These are phyloP conservation scores for Leucoraja ocellata DNA, from an alignment of 2,797 vertebrate species.

Conservation along the genomic window DNA sequence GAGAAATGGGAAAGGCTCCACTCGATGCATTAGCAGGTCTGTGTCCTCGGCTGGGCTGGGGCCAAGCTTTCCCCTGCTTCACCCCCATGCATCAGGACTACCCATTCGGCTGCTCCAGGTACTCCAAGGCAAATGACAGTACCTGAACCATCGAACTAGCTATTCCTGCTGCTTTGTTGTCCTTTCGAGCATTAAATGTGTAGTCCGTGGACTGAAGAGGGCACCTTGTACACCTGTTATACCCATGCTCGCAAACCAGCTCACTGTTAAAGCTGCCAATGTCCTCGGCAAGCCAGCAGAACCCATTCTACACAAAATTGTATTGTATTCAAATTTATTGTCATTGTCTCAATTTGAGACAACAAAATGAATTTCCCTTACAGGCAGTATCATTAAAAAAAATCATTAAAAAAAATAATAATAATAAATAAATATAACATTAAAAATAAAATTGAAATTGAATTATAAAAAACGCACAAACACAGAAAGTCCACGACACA, in stretches of 20 bases:
- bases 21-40: constrained; percentile 9
- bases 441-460: too few relatives aligned
- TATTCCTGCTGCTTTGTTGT: constrained; percentile 47
- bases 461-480: too few relatives aligned
- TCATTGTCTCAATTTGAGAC: too few relatives aligned
- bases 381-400: too few relatives aligned
- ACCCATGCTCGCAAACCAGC: constrained; percentile 54
- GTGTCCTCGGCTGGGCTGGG: background rate
- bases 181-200: constrained; percentile 60
- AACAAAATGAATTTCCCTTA: too few relatives aligned
- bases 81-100: constrained; percentile 25
- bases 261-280: constrained; percentile 47
- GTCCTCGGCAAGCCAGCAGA: constrained; percentile 41
- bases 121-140: constrained; percentile 22
- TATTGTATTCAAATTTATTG: too few relatives aligned
- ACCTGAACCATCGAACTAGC: constrained; percentile 26
- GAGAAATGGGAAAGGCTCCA: constrained; percentile 26
- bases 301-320: too few relatives aligned
- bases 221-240: constrained; percentile 55
- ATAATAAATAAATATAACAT: too few relatives aligned
- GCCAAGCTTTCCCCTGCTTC: constrained; percentile 28
- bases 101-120: background rate
- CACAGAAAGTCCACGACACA: too few relatives aligned
- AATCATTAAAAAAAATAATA: too few relatives aligned
- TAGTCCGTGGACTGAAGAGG: constrained; percentile 58